These are phyloP conservation scores for Orthosia gothica DNA, from an alignment of 2,888 invertebrate genomes.

Conservation along the genomic window DNA sequence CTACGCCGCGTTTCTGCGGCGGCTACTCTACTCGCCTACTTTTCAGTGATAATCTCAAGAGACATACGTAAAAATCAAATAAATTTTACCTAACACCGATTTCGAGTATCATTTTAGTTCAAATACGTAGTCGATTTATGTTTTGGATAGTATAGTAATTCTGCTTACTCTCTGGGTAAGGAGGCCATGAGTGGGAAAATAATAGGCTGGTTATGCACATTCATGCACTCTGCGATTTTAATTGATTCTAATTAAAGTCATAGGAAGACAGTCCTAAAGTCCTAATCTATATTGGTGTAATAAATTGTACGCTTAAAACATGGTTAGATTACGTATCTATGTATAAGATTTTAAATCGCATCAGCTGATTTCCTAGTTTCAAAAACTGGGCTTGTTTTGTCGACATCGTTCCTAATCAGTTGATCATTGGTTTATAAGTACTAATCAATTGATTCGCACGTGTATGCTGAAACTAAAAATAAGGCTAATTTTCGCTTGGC, in stretches of 20 bases:
- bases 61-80: too few relatives aligned
- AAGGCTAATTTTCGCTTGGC: neutral
- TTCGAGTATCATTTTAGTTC: neutral
- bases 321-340: conserved; percentile 30
- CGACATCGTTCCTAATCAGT: conserved; percentile 17
- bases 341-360: neutral
- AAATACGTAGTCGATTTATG: neutral
- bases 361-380: conserved; percentile 22
- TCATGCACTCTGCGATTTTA: neutral
- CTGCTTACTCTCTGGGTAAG: too few relatives aligned
- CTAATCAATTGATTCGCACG: conserved; percentile 3
- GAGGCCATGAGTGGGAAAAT: too few relatives aligned
- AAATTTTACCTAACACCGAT: neutral
- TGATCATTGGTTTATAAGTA: conserved; percentile 18
- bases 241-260: neutral
- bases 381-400: conserved; percentile 17
- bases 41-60: neutral
- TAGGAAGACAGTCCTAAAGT: conserved; percentile 9
- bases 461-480: neutral
- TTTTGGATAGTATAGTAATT: neutral
- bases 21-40: neutral
- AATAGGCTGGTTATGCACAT: too few relatives aligned
- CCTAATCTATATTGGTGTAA: conserved; percentile 24
- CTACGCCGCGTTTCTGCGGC: neutral
- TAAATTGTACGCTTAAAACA: conserved; percentile 33